These are phyloP conservation scores for Ceratina japonica DNA, from an alignment of 1,140 invertebrate species.

Conservation along the genomic window DNA sequence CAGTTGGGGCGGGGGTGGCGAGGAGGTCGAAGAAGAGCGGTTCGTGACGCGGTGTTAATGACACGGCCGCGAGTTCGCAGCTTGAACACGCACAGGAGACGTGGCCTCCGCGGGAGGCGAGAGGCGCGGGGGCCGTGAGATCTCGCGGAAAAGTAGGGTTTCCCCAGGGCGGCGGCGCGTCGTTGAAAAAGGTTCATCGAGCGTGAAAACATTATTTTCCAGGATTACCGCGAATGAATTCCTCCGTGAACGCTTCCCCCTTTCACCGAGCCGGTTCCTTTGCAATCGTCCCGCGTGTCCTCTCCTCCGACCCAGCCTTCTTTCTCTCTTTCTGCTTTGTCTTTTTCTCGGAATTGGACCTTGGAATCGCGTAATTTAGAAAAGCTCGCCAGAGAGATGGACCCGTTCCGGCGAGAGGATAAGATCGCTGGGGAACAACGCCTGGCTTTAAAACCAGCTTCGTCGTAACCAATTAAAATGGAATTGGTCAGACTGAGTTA, in stretches of 20 bases:
- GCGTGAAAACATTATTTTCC: constrained; percentile 5
- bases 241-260: neutral
- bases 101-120: neutral
- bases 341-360: constrained; percentile 10
- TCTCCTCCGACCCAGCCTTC: neutral
- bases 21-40: neutral
- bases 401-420: neutral
- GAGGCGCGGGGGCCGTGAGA: neutral
- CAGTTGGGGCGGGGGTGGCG: too few relatives aligned
- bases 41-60: constrained; percentile 53
- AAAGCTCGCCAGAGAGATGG: neutral
- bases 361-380: neutral
- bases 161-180: neutral
- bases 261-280: neutral
- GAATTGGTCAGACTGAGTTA: neutral
- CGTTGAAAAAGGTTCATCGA: neutral
- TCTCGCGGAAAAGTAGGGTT: neutral
- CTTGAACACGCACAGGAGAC: constrained; percentile 51
- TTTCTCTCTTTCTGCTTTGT: too few relatives aligned
- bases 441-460: neutral
- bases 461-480: neutral
- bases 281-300: neutral
- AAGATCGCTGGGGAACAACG: neutral
- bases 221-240: constrained; percentile 6
- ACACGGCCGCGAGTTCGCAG: constrained; percentile 8